Percentiles rank a stretch among this genome's conserved stretches.
These are phyloP conservation scores for Indri indri DNA, from an alignment of 2,113 vertebrate genomes.

Conservation along the genomic window DNA sequence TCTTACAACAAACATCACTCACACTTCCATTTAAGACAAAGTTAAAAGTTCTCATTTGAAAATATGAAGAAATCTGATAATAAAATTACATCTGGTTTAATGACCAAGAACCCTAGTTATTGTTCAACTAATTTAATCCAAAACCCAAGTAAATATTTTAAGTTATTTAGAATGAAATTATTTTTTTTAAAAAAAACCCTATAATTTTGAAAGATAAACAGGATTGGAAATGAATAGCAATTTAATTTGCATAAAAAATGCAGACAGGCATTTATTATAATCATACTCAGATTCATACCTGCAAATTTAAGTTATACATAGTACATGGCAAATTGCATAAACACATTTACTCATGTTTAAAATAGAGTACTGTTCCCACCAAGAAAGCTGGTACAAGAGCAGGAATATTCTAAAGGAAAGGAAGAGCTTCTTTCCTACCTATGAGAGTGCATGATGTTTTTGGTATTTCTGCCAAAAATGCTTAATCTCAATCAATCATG, in stretches of 20 bases:
- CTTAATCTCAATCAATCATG: not conserved
- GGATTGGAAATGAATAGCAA: not conserved
- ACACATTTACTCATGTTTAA: not conserved
- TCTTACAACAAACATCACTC: not conserved
- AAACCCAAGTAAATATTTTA: slow-evolving; percentile 13
- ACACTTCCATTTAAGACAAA: not conserved
- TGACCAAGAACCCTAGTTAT: not conserved
- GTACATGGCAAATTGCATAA: not conserved
- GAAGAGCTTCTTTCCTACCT: not conserved
- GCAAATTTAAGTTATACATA: slow-evolving; percentile 12
- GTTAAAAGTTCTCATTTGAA: not conserved
- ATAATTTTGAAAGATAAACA: slow-evolving; percentile 1
- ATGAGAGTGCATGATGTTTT: not conserved
- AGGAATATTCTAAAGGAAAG: not conserved
- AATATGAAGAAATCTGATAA: not conserved
- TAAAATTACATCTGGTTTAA: not conserved
- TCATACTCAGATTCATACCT: not conserved
- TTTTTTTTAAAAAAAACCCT: not conserved
- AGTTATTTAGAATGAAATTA: not conserved
- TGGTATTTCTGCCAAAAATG: not conserved
- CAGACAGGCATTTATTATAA: not conserved
- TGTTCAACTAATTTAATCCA: not conserved
- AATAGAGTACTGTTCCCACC: not conserved
- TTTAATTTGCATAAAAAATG: not conserved
- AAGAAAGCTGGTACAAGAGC: not conserved